phyloP scores from a whole-genome alignment of 2,797 vertebrate species.

The Poeciliopsis presidionis region DNA sequence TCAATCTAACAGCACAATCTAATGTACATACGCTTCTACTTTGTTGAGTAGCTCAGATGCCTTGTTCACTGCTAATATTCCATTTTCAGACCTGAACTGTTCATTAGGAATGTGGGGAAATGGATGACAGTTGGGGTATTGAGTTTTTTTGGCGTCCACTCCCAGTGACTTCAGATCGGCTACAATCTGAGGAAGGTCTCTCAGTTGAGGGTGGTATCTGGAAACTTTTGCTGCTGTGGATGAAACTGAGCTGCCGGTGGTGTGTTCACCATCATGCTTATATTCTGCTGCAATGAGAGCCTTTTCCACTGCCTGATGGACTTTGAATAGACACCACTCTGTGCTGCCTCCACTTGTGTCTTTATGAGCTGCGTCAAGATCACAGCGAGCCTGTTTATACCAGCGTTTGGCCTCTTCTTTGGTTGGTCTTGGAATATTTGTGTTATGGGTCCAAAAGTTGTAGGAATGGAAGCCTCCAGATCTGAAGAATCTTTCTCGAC shows the following conservation, averaged over 20 bases:
- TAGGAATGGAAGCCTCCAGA: conserved; percentile 45
- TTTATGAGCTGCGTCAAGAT: conserved; percentile 77
- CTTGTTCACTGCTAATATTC: conserved; percentile 57
- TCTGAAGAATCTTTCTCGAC: conserved; percentile 62
- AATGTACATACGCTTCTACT: conserved; percentile 72
- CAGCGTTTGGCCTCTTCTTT: conserved; percentile 80
- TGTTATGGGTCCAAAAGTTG: conserved; percentile 78
- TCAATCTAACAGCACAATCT: background rate
- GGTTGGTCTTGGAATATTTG: conserved; percentile 70
- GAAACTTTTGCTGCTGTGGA: conserved; percentile 65
- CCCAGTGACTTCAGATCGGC: conserved; percentile 63
- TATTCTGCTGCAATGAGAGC: conserved; percentile 79
- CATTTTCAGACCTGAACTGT: conserved; percentile 65
- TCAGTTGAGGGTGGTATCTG: conserved; percentile 52
- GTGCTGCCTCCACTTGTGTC: conserved; percentile 62
- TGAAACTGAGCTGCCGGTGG: conserved; percentile 53
- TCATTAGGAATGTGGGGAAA: conserved; percentile 81
- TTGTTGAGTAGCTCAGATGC: conserved; percentile 69
- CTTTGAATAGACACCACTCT: conserved; percentile 87
- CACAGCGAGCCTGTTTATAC: conserved; percentile 82
- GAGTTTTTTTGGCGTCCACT: conserved; percentile 81
- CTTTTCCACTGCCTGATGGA: conserved; percentile 85
- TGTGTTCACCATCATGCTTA: conserved; percentile 56
- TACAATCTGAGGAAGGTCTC: conserved; percentile 62
- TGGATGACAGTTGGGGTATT: conserved; percentile 80